Percentiles rank a stretch among this genome's conserved stretches.
These are phyloP conservation scores for Helicoverpa assulta DNA, from an alignment of 2,888 invertebrate genomes.

Conservation along the genomic window DNA sequence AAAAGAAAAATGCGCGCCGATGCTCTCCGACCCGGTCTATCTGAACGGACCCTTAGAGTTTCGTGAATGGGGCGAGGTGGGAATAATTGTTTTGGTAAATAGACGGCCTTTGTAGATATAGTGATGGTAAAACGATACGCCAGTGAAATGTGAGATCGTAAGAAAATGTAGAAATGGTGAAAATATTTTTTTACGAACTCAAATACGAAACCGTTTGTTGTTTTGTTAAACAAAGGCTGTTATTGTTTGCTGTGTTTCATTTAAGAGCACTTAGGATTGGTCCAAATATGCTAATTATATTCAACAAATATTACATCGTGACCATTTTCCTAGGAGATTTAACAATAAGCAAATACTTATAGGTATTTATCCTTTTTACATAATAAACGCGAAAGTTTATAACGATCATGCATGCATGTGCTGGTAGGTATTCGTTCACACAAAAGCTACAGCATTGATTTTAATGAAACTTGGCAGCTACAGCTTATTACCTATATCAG, in stretches of 20 bases:
- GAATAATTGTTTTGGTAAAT: constrained; percentile 52
- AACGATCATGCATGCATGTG: too few relatives aligned
- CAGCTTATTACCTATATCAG: too few relatives aligned
- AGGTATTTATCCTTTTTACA: too few relatives aligned
- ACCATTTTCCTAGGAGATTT: neutral
- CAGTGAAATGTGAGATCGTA: constrained; percentile 28
- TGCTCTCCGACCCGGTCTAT: too few relatives aligned
- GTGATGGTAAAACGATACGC: constrained; percentile 39
- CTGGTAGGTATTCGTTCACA: too few relatives aligned
- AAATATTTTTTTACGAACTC: neutral
- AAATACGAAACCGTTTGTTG: constrained; percentile 12
- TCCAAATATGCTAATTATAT: neutral
- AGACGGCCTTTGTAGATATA: constrained; percentile 44
- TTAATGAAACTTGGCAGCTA: too few relatives aligned
- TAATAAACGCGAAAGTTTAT: too few relatives aligned
- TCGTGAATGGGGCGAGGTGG: constrained; percentile 11
- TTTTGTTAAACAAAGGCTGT: neutral
- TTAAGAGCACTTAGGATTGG: neutral
- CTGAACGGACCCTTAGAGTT: too few relatives aligned
- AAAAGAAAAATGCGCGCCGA: too few relatives aligned
- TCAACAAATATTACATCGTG: neutral
- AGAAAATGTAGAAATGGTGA: constrained; percentile 18
- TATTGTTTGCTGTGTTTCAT: neutral
- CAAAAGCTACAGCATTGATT: too few relatives aligned
- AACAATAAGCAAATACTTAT: too few relatives aligned